phyloP scores from a whole-genome alignment of 2,113 vertebrate species.

The Gobiocypris rarus region DNA sequence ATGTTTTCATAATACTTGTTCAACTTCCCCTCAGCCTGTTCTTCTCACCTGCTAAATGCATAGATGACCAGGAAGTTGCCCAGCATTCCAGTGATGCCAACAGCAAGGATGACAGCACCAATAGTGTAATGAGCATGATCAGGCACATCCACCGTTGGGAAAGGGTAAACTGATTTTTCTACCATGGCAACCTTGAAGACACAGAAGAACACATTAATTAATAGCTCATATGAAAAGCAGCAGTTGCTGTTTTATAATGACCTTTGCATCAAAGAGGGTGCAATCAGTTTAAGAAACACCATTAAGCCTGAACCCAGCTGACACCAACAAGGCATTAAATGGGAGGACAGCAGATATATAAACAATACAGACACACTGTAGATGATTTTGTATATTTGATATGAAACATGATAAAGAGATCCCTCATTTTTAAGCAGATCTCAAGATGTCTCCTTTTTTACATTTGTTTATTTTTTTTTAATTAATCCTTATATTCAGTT shows the following conservation, averaged over 20 bases:
- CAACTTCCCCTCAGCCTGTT: not conserved
- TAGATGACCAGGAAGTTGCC: constrained; percentile 93
- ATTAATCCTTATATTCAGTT: not conserved
- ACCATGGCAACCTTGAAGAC: constrained; percentile 66
- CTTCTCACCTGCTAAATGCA: constrained; percentile 86
- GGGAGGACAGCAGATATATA: not conserved
- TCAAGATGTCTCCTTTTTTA: not conserved
- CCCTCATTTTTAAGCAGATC: not conserved
- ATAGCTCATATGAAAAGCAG: constrained; percentile 1
- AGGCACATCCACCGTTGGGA: constrained; percentile 87
- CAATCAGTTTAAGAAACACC: constrained; percentile 19
- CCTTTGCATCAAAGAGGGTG: constrained; percentile 16
- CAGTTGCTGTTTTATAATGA: not conserved
- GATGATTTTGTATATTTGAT: not conserved
- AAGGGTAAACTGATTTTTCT: constrained; percentile 61
- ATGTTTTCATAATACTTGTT: not conserved
- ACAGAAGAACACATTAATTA: constrained; percentile 3
- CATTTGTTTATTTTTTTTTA: not conserved
- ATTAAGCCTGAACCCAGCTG: constrained; percentile 23
- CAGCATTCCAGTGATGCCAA: constrained; percentile 87
- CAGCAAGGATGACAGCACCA: constrained; percentile 83
- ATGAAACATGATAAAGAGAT: not conserved
- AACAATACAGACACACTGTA: not conserved
- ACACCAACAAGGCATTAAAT: not conserved
- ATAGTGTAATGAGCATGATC: constrained; percentile 90